A percentile compares a stretch with the other conserved stretches of the same genome.
These are phyloP conservation scores for Theropithecus gelada DNA, from an alignment of 2,113 vertebrate species.

Conservation along the genomic window DNA sequence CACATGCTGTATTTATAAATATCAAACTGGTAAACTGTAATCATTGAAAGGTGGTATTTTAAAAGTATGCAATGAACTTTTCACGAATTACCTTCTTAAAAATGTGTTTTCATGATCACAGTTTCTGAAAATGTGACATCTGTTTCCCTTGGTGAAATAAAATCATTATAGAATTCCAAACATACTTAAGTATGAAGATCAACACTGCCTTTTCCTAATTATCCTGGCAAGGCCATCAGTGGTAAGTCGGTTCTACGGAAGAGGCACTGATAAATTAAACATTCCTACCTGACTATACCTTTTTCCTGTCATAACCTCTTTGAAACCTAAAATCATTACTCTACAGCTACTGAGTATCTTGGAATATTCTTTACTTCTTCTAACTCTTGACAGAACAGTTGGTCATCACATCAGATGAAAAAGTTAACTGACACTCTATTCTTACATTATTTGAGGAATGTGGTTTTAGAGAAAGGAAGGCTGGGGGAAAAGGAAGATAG, in stretches of 20 bases:
- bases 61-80: constrained; percentile 1
- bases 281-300: background rate
- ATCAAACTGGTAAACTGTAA: background rate
- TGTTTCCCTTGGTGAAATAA: background rate
- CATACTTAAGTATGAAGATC: background rate
- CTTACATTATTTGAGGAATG: background rate
- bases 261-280: too few relatives aligned
- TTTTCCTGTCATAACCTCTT: too few relatives aligned
- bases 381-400: background rate
- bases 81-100: background rate
- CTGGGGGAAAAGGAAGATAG: fast-evolving
- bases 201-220: background rate
- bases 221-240: background rate
- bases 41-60: background rate
- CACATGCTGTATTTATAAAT: background rate
- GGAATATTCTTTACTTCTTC: too few relatives aligned
- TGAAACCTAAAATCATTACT: too few relatives aligned
- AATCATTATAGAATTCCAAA: background rate
- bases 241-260: too few relatives aligned
- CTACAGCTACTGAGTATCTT: too few relatives aligned
- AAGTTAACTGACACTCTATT: background rate
- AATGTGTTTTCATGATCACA: background rate
- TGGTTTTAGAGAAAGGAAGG: background rate
- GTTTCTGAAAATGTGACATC: constrained; percentile 19
- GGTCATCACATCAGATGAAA: background rate